Evolutionary conservation across 2,113 vertebrate genomes (phyloP).

Genomic region (Halcyon senegalensis): DNA sequence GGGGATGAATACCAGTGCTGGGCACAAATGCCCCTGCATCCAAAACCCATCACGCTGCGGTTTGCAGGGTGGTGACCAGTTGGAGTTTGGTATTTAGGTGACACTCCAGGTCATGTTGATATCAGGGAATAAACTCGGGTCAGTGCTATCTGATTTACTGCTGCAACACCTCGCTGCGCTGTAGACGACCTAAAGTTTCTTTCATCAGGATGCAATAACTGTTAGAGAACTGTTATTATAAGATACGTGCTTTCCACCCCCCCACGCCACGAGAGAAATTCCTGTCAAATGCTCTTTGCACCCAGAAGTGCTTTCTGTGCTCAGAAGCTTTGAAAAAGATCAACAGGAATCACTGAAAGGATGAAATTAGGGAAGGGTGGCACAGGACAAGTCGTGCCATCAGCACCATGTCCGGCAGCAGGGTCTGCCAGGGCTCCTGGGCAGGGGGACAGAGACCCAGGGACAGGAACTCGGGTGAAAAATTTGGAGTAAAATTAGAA

Average conservation of each 20-base stretch:
- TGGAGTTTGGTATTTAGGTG: neutral
- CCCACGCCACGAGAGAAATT: neutral
- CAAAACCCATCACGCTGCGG: fast-evolving
- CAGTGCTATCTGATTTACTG: neutral
- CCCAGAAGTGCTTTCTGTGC: neutral
- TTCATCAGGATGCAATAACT: neutral
- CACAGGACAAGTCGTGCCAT: neutral
- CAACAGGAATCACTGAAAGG: neutral
- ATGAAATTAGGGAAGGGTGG: neutral
- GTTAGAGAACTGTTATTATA: neutral
- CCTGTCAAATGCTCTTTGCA: neutral
- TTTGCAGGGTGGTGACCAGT: neutral
- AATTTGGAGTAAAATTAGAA: too few relatives aligned
- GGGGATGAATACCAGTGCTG: too few relatives aligned
- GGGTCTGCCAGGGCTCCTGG: neutral
- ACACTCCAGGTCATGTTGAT: neutral
- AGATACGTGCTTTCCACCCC: too few relatives aligned
- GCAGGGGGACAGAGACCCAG: neutral
- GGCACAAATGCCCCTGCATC: too few relatives aligned
- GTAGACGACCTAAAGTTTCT: neutral
- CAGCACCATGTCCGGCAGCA: neutral
- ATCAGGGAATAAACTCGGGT: neutral
- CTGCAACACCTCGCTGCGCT: neutral
- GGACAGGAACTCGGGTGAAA: neutral
- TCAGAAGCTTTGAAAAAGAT: neutral